Percentiles rank a stretch among this genome's conserved stretches.
These are phyloP conservation scores for Drosophila quasianomalipes DNA, from an alignment of 2,888 invertebrate genomes.

Conservation along the genomic window DNA sequence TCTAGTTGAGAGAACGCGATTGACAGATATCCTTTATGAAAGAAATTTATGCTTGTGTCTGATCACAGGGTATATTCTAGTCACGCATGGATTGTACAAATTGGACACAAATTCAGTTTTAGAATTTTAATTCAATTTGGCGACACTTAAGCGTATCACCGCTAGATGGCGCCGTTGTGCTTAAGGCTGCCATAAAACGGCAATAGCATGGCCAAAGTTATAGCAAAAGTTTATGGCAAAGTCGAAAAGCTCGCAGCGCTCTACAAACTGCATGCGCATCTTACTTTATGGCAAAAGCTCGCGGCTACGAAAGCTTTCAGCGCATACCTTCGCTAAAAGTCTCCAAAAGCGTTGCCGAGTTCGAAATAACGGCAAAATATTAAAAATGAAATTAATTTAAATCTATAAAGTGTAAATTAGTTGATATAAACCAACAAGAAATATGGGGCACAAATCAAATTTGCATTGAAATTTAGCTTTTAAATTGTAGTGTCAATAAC, in stretches of 20 bases:
- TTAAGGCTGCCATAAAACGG: conserved; percentile 32
- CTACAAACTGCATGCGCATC: not conserved
- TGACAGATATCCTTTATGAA: too few species aligned
- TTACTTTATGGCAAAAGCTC: conserved; percentile 9
- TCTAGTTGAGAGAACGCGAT: not conserved
- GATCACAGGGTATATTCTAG: not conserved
- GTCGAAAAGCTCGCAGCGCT: conserved; percentile 1
- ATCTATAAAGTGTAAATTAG: too few species aligned
- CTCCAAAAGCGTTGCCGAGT: not conserved
- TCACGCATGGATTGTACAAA: not conserved
- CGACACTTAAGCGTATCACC: not conserved
- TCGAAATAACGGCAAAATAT: not conserved
- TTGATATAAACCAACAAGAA: not conserved
- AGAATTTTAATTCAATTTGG: not conserved
- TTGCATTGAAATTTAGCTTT: too few species aligned
- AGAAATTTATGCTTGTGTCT: not conserved
- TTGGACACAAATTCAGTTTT: not conserved
- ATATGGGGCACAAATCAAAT: too few species aligned
- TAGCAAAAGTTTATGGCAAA: conserved; percentile 22
- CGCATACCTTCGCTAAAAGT: conserved; percentile 3
- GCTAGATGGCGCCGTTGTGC: conserved; percentile 28
- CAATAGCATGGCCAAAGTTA: not conserved
- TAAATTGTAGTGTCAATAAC: too few species aligned
- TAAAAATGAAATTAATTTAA: not conserved
- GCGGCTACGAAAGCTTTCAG: not conserved